Evolutionary conservation across 2,797 vertebrate species (phyloP).

Genomic region (Siniperca obscura): DNA sequence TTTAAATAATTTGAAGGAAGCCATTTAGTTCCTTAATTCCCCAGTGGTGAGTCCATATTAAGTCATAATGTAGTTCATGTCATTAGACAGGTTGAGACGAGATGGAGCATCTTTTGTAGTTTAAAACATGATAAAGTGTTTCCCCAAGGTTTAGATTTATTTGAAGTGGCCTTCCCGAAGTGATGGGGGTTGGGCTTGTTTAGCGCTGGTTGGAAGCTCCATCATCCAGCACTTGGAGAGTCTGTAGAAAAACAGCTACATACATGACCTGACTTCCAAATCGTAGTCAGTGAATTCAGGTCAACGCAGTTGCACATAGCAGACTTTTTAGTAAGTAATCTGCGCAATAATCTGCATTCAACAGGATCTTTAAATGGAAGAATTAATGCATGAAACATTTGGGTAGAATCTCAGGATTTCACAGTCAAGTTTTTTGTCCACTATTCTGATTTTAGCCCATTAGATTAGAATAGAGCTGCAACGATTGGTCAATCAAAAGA

Average conservation of each 20-base stretch:
- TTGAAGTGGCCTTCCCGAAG: conserved; percentile 39
- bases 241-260: conserved; percentile 38
- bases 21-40: conserved; percentile 25
- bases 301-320: not conserved
- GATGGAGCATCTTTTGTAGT: conserved; percentile 40
- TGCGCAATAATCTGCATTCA: not conserved
- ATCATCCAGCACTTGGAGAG: conserved; percentile 8
- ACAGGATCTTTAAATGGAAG: not conserved
- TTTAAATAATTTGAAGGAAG: conserved; percentile 28
- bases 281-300: not conserved
- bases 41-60: conserved; percentile 12
- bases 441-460: not conserved
- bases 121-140: conserved; percentile 41
- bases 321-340: not conserved
- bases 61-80: conserved; percentile 20
- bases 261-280: conserved; percentile 36
- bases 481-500: not conserved
- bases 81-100: conserved; percentile 35
- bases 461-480: not conserved
- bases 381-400: not conserved
- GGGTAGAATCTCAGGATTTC: not conserved
- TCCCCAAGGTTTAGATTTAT: conserved; percentile 56
- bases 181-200: conserved; percentile 42
- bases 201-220: conserved; percentile 22
- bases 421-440: not conserved